Conservation (phyloP, 2,797 vertebrate genomes). For the Hybognathus amarus region DNA sequence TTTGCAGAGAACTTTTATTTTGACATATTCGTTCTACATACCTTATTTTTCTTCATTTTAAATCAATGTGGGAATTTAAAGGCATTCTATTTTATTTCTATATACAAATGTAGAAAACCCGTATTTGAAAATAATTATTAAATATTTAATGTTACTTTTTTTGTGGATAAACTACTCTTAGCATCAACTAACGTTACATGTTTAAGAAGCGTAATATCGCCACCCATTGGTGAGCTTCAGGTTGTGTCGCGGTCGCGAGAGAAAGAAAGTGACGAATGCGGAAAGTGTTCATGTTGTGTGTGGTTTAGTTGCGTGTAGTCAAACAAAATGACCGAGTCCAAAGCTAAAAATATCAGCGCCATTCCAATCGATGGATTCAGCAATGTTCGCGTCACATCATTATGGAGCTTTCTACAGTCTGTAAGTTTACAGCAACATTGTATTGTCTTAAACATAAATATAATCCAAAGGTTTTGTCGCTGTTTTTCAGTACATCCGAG, state of each 20-base stretch:
- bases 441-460: background rate
- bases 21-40: background rate
- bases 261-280: constrained; percentile 30
- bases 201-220: background rate
- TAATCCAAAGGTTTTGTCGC: background rate
- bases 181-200: too few relatives aligned
- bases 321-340: constrained; percentile 69
- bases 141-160: background rate
- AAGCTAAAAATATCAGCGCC: constrained; percentile 71
- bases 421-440: constrained; percentile 68
- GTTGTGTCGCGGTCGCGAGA: background rate
- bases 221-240: background rate
- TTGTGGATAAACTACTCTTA: background rate
- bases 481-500: background rate
- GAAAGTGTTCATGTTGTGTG: background rate
- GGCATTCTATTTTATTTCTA: background rate
- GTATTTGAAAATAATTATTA: background rate
- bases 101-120: background rate
- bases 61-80: background rate
- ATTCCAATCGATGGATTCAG: constrained; percentile 79
- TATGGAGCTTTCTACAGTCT: constrained; percentile 82
- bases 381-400: constrained; percentile 77
- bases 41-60: background rate
- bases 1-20: background rate
- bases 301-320: constrained; percentile 12